Evolutionary conservation across 2,797 vertebrate genomes (phyloP), one percentile per base, ranked within the genome.

Genomic region (Rhynchotus rufescens): DNA sequence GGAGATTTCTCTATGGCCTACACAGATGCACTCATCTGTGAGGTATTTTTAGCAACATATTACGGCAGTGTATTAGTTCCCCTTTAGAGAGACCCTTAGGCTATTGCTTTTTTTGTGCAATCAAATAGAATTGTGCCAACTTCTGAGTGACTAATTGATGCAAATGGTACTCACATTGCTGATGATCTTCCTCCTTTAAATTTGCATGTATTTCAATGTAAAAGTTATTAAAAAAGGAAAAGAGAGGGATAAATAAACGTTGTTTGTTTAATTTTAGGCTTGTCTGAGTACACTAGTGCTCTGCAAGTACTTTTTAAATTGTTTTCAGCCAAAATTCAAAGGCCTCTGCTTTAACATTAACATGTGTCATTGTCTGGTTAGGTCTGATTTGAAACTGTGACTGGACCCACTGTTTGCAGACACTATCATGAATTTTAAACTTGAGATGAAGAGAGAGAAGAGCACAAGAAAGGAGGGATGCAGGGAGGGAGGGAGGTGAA

Each of bases 121-220:
- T 90, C 86, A 67, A 95, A 86, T 30, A 92, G 64, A 94, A 89
- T 73, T 91, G 52, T 75, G 72, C 57, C 78, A 69, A 73, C 64
- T 86, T 91, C 80, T 84, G 75, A 56, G 65, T 91, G 88, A 77
- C 85, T 93, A 93, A 95, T 74, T 92, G 90, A 79, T 87, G 91
- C 75, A 92, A 92, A 94, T 93, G 84, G 69, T 47, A 77, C 83
- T 74, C 67, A 75, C 59, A 71, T 84, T 89, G 54, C 61, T 80
- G 40, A 34, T 88, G 74, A 89, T 54, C 88, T 64, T 91, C 34
- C 67, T 94, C n/a, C 71, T 77, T 94, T 56, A 93, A 95, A 89
- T 85, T 76, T 73, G 57, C n/a, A 60, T 61, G 10, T 3, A 21
- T 90, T 91, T 78, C 3, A 8, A 67, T 69, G 16, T 14, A 64